Conservation (phyloP, 2,113 vertebrate genomes). For the Zapus hudsonius region DNA sequence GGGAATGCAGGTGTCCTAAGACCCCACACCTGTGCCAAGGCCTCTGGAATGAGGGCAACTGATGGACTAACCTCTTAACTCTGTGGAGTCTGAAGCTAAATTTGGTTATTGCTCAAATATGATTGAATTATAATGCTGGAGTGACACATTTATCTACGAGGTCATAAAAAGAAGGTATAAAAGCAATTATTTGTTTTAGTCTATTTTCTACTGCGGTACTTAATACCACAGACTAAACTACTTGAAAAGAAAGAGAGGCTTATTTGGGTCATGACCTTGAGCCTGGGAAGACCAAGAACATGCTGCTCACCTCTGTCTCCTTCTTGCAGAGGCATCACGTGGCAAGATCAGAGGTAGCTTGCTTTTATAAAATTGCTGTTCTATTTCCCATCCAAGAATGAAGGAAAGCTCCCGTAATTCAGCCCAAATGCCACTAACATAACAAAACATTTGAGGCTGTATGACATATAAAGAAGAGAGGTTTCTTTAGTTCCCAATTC, state of each 20-base stretch:
- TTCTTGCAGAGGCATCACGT: background rate
- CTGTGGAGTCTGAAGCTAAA: background rate
- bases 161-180: background rate
- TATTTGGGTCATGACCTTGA: background rate
- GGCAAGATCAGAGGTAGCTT: background rate
- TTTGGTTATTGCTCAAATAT: background rate
- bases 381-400: background rate
- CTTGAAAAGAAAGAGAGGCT: background rate
- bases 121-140: background rate
- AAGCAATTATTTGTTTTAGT: background rate
- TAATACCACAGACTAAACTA: background rate
- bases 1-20: background rate
- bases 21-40: background rate
- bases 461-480: background rate
- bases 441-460: background rate
- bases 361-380: background rate
- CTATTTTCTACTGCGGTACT: background rate
- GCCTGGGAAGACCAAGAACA: background rate
- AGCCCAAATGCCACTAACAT: background rate
- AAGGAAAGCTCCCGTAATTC: background rate
- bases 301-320: background rate
- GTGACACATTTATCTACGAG: background rate
- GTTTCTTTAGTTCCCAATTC: background rate
- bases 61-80: background rate
- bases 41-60: background rate